Conservation (phyloP, 2,113 vertebrate genomes). For the Parotia lawesii region DNA sequence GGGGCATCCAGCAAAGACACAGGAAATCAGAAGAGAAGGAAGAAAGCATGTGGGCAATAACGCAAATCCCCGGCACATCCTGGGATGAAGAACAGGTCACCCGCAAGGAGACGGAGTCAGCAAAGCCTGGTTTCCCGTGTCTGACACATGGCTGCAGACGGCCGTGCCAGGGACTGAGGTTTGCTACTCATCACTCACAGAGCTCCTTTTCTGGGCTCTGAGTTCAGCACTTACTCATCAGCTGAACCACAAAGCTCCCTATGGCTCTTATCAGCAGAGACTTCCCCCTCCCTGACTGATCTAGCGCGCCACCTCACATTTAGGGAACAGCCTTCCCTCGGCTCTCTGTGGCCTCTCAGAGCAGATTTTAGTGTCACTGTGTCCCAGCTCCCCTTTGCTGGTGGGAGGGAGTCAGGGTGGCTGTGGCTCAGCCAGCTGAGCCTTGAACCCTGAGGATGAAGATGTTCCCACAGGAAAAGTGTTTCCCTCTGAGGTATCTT, state of each 20-base stretch:
- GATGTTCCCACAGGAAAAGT: neutral
- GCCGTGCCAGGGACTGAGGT: neutral
- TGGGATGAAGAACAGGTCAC: neutral
- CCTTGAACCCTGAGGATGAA: neutral
- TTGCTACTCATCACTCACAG: neutral
- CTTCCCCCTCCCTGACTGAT: neutral
- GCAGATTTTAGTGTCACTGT: neutral
- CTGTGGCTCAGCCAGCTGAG: neutral
- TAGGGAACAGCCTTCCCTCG: neutral
- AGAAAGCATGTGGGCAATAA: neutral
- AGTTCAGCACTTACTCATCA: neutral
- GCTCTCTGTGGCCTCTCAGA: neutral
- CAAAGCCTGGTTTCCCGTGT: constrained; percentile 3
- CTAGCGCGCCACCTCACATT: rapidly evolving
- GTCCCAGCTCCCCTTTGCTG: neutral
- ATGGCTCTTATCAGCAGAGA: neutral
- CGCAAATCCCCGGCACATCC: neutral
- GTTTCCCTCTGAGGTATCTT: neutral
- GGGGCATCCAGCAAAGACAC: neutral
- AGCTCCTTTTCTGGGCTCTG: neutral
- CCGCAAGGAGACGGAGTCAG: neutral
- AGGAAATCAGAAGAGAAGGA: neutral
- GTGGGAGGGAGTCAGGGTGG: neutral
- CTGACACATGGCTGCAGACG: constrained; percentile 1
- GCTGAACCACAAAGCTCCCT: neutral